Evolutionary conservation across 1,140 invertebrate species (phyloP), one percentile per base, ranked within the genome.

Genomic region (Linepithema humile): DNA sequence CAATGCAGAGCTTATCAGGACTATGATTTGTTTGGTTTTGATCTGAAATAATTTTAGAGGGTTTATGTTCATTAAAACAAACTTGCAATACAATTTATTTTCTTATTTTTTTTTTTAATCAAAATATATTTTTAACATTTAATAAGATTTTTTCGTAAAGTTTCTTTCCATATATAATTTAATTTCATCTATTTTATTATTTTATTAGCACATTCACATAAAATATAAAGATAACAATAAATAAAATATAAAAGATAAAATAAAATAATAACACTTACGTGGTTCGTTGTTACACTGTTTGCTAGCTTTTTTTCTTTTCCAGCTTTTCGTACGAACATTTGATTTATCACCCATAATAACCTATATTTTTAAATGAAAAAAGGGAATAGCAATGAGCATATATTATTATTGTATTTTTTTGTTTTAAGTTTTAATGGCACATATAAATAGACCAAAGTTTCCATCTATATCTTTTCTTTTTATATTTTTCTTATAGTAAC

Each of bases 331-430:
- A 60, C 57, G 38, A 82, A 40, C 59, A 50, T 74, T 23, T 10
- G 38, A 38, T 0, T 38, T 85, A 45, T 83, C 20, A 38, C 26
- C 45, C 83, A 85, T 85, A 40, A 50, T 82, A 45, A 70, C 20
- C 43, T n/a, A 77, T 78, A 64, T 64, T n/a, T n/a, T n/a, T n/a
- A n/a, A n/a, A n/a, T n/a, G n/a, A n/a, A n/a, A n/a, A n/a, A n/a
- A n/a, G n/a, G n/a, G n/a, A n/a, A n/a, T n/a, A n/a, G n/a, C n/a
- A n/a, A n/a, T n/a, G n/a, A n/a, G n/a, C n/a, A n/a, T n/a, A n/a
- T n/a, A n/a, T n/a, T n/a, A n/a, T n/a, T n/a, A n/a, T n/a, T n/a
- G n/a, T n/a, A n/a, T n/a, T n/a, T n/a, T n/a, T n/a, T n/a, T n/a
- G n/a, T n/a, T n/a, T n/a, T n/a, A n/a, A n/a, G n/a, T n/a, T n/a